phyloP scores from a whole-genome alignment of 1,140 invertebrate species.

The Teleopsis dalmanni region DNA sequence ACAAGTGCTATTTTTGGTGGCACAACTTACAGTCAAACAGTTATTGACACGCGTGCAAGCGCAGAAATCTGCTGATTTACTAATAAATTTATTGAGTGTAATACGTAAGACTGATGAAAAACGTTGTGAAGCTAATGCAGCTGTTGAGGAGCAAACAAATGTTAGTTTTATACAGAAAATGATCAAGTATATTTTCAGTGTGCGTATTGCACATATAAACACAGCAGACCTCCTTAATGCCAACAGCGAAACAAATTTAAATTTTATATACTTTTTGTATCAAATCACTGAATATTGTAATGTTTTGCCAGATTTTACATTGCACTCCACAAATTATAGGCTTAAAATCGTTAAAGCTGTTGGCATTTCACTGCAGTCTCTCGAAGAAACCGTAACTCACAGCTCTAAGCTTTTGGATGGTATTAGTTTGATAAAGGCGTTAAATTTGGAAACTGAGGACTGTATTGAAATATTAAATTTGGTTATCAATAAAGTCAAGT shows the following conservation, averaged over 20 bases:
- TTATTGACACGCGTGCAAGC: conserved; percentile 18
- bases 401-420: conserved; percentile 21
- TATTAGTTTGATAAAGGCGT: conserved; percentile 24
- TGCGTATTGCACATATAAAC: conserved; percentile 22
- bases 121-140: too few species aligned
- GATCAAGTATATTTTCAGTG: conserved; percentile 33
- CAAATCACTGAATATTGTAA: conserved; percentile 23
- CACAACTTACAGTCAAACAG: conserved; percentile 18
- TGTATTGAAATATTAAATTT: conserved; percentile 28
- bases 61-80: conserved; percentile 18
- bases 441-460: conserved; percentile 23
- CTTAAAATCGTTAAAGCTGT: conserved; percentile 29
- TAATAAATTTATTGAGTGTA: conserved; percentile 13
- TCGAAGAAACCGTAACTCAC: conserved; percentile 4
- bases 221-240: conserved; percentile 23
- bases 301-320: conserved; percentile 17
- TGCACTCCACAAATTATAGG: conserved; percentile 23
- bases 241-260: conserved; percentile 13
- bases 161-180: conserved; percentile 14
- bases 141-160: not conserved
- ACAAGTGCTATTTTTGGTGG: conserved; percentile 23
- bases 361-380: conserved; percentile 20
- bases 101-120: not conserved
- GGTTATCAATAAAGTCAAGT: conserved; percentile 18
- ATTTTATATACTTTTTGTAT: conserved; percentile 28